A percentile compares a stretch with the other conserved stretches of the same genome.
These are phyloP conservation scores for Aurelia aurita complex sp. Pacific DNA, from an alignment of 30 jellyfish, hydroid and myxozoan genomes.

Conservation along the genomic window DNA sequence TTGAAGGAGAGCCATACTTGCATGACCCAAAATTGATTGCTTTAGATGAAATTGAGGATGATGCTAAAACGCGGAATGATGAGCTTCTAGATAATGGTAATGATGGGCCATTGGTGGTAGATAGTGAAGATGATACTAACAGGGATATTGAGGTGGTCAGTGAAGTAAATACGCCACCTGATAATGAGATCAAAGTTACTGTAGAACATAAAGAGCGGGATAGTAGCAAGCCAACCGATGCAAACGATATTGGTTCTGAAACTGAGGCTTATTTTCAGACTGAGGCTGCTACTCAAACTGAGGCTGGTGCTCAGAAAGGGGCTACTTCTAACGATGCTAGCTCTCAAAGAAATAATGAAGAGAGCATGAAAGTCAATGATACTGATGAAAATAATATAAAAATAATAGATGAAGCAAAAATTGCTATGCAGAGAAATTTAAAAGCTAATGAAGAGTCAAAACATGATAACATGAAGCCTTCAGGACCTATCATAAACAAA, in stretches of 20 bases:
- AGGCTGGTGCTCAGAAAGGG: too few species aligned
- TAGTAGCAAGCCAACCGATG: neutral
- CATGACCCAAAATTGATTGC: conserved; percentile 54
- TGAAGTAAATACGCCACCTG: neutral
- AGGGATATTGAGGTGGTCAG: neutral
- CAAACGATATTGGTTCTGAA: neutral
- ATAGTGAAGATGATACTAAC: conserved; percentile 13
- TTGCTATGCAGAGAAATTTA: neutral
- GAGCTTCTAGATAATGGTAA: neutral
- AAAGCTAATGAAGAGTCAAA: neutral
- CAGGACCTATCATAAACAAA: neutral
- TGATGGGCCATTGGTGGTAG: neutral
- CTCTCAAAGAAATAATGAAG: neutral
- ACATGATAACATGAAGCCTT: neutral
- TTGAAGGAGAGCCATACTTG: conserved; percentile 78
- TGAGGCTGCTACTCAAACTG: too few species aligned
- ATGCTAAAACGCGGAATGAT: neutral
- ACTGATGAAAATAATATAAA: neutral
- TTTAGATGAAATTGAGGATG: conserved; percentile 25
- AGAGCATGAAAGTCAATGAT: neutral
- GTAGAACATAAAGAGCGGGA: neutral
- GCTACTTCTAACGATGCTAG: too few species aligned
- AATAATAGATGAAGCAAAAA: neutral
- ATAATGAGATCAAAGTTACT: neutral
- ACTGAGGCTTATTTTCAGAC: too few species aligned